Base-by-base conservation (phyloP, 2,888 invertebrate species). In the Protodeltote pygarga region DNA sequence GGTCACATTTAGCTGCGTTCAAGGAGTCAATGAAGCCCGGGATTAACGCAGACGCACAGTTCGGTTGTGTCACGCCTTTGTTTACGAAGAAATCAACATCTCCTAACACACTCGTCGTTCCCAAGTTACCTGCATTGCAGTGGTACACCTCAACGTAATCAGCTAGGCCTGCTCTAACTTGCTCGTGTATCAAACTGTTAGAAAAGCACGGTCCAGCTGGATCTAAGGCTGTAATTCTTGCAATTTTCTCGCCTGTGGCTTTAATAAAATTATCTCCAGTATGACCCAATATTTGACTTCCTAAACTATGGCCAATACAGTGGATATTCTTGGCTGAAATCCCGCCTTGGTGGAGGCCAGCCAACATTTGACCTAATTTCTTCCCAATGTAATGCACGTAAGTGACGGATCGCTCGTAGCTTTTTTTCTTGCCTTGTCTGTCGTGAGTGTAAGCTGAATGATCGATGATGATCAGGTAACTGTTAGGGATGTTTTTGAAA, bases 81-180 rank as follows among this genome's bases (percentile, higher is more conserved):
- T 94, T 94, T 1, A 93, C 87, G 59, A 92, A 93, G 73, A 94
- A 93, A 71, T 94, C 94, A 3, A 92, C 79, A 40, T 93, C 93
- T 0, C 92, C 94, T 14, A 93, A 69, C 0, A 92, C 87, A 38
- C 85, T 85, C 0, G 85, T 81, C 1, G 92, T 87, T 1, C 93
- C 93, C 1, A 93, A 68, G 0, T 81, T 83, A 8, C 93, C 93
- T 40, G 92, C 91, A 55, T 93, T 93, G 19, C 94, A 94, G 66
- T 94, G 94, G 53, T 94, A 90, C 0, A 93, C 89, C 71, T 94
- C 94, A 0, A 94, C 94, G 65, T 93, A 93, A 0, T 88, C 81
- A 0, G 94, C 94, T 16, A 93, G 91, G 4, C 90, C 89, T 13
- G 89, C 83, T 37, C 93, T 86, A 0, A 94, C 73, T 61, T 93